Evolutionary conservation across 2,797 vertebrate genomes (phyloP).

Genomic region (Lutjanus argentimaculatus): DNA sequence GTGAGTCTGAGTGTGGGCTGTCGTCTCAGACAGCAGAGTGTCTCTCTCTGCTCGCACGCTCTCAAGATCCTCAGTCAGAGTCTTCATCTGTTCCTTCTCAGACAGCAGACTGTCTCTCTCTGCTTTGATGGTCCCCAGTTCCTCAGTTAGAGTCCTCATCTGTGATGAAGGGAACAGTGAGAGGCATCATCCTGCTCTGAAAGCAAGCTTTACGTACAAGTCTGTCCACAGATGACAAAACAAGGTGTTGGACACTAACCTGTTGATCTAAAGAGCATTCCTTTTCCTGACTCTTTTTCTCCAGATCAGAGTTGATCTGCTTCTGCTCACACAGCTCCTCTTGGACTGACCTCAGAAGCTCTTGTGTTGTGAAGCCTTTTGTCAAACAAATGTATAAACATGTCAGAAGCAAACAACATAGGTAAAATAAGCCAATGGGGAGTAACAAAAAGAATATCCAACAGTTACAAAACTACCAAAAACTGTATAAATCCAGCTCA

Average conservation of each 20-base stretch:
- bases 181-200: background rate
- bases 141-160: constrained; percentile 12
- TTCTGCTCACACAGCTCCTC: constrained; percentile 49
- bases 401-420: background rate
- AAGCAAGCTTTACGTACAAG: background rate
- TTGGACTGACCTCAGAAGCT: constrained; percentile 41
- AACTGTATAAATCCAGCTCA: background rate
- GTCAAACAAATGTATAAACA: background rate
- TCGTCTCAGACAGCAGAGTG: background rate
- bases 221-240: background rate
- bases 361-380: constrained; percentile 30
- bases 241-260: constrained; percentile 3
- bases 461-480: background rate
- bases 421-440: too few species aligned
- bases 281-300: constrained; percentile 21
- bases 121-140: background rate
- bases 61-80: constrained; percentile 13
- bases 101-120: constrained; percentile 11
- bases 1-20: background rate
- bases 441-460: background rate
- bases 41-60: background rate
- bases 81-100: constrained; percentile 26
- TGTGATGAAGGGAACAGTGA: background rate
- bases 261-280: constrained; percentile 22
- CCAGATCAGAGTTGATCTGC: constrained; percentile 38